Evolutionary conservation across 2,113 vertebrate genomes (phyloP), one percentile per base, ranked within the genome.

Genomic region (Elephantulus edwardii): DNA sequence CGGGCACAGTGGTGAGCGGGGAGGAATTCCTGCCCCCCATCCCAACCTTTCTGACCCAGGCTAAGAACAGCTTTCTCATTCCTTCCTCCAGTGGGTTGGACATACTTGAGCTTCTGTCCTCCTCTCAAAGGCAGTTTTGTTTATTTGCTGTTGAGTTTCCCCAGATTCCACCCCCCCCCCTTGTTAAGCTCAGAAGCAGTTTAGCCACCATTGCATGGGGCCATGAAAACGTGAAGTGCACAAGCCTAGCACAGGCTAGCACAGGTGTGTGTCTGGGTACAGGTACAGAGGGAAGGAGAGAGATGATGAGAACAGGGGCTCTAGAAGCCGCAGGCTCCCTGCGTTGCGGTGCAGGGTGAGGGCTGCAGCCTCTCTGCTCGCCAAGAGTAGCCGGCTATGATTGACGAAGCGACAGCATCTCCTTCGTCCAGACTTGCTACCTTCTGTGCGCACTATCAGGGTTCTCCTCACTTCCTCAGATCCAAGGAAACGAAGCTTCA

Each of bases 381-480:
- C 35, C 6, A 54, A n/a, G n/a, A n/a, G 38, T 13, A 9, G 33
- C 13, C 4, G 38, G 6, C 72, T 42, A 8, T 62, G 42, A 28
- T 2, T 14, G 16, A 0, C 4, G 0, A 8, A 2, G 50, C 56
- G 0, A 7, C 6, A 1, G 6, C 8, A 17, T 33, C 38, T 11
- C 10, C 6, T 33, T 38, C 12, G 30, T 60, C 58, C 58, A 16
- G 8, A 88, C 11, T 5, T 10, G 6, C 1, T 1, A 3, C 33
- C 52, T 89, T 16, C 44, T 50, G 10, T 11, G 54, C 26, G 54
- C 9, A 26, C 35, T n/a, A 52, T 79, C n/a, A 0, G 0, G 1
- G 6, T 46, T 72, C 28, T 28, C 26, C 71, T 26, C 40, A 71
- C 70, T 71, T 42, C 70, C 56, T 0, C 1, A 11, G 33, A 56